Evolutionary conservation across 2,113 vertebrate species (phyloP).

Genomic region (Misgurnus mizolepis): DNA sequence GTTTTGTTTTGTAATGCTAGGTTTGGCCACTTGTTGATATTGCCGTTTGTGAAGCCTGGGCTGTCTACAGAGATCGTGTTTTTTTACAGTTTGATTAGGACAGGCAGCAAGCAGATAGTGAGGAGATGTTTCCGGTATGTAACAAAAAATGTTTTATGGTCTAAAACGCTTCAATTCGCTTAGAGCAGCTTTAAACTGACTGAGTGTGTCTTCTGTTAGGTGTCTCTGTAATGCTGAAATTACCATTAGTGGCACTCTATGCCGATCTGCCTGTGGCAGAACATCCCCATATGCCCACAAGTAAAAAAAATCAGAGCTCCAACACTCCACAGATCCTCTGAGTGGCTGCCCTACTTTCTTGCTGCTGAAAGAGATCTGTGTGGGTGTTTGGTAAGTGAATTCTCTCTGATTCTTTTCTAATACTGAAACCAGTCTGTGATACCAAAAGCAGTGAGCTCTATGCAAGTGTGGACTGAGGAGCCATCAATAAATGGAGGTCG

Average conservation of each 20-base stretch:
- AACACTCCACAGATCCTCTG: constrained; percentile 1
- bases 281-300: not conserved
- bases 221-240: not conserved
- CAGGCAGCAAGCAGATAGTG: too few species aligned
- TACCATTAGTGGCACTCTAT: not conserved
- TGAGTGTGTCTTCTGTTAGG: too few species aligned
- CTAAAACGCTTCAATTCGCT: too few species aligned
- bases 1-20: too few species aligned
- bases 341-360: constrained; percentile 36
- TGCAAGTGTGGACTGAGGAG: not conserved
- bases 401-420: constrained; percentile 24
- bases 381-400: constrained; percentile 32
- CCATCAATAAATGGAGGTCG: not conserved
- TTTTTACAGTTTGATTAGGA: too few species aligned
- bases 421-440: constrained; percentile 26
- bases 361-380: constrained; percentile 26
- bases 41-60: too few species aligned
- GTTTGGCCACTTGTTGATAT: too few species aligned
- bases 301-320: constrained; percentile 3
- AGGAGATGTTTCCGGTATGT: too few species aligned
- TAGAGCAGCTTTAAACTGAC: too few species aligned
- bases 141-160: too few species aligned
- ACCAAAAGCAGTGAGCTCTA: constrained; percentile 7
- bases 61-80: too few species aligned
- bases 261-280: not conserved